phyloP scores from a whole-genome alignment of 2,113 vertebrate species.

The Chitala chitala region DNA sequence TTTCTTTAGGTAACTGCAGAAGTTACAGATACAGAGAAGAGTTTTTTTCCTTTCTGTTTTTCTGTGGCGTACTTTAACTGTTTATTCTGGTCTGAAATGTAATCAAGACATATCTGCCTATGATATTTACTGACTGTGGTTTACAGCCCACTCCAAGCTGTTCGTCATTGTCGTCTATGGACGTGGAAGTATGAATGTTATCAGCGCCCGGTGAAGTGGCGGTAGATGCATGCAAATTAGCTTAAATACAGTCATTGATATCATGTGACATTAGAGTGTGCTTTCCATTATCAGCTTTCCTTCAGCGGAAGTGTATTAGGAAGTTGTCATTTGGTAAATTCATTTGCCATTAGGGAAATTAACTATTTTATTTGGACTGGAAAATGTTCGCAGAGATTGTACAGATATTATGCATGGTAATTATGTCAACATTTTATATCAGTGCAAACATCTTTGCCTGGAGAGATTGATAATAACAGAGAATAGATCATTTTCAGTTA shows the following conservation, averaged over 20 bases:
- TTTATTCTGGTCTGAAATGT: not conserved
- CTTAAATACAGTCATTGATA: not conserved
- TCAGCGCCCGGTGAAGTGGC: constrained; percentile 24
- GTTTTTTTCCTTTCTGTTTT: not conserved
- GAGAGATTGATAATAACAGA: no score
- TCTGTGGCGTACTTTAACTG: not conserved
- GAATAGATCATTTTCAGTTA: no score
- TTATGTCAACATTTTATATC: no score
- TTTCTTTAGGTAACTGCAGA: not conserved
- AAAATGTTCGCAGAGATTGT: not conserved
- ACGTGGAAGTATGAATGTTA: constrained; percentile 25
- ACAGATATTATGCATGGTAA: no score
- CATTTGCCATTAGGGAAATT: not conserved
- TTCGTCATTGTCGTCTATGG: not conserved
- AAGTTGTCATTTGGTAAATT: not conserved
- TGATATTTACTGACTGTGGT: not conserved
- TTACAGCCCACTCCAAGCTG: not conserved
- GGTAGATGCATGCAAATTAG: not conserved
- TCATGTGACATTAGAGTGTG: not conserved
- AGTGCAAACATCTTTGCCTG: no score
- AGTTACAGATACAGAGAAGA: no score
- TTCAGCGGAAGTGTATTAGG: not conserved
- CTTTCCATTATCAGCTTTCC: not conserved
- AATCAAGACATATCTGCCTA: not conserved
- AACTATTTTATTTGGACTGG: not conserved